phyloP scores from a whole-genome alignment of 1,140 invertebrate species.

The Drosophila orena region DNA sequence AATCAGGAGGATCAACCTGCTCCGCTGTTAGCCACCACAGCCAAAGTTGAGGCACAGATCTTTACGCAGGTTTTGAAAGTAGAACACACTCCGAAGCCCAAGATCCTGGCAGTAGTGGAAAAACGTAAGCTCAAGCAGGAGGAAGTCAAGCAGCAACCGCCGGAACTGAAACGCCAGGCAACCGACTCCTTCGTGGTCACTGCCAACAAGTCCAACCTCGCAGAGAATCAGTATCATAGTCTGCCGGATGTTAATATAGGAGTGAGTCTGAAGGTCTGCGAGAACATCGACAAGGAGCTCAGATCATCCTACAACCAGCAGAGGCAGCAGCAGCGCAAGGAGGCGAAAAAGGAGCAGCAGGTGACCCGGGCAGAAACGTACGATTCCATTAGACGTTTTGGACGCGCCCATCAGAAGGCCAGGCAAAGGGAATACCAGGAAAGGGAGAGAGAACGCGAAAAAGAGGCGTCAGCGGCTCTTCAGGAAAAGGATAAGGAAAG shows the following conservation, averaged over 20 bases:
- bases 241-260: slow-evolving; percentile 89
- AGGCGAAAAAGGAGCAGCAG: slow-evolving; percentile 53
- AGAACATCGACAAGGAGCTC: slow-evolving; percentile 88
- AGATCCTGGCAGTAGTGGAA: slow-evolving; percentile 72
- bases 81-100: slow-evolving; percentile 73
- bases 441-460: slow-evolving; percentile 51
- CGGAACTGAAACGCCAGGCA: slow-evolving; percentile 55
- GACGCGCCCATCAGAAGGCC: slow-evolving; percentile 75
- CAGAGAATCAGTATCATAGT: slow-evolving; percentile 89
- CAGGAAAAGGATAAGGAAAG: slow-evolving; percentile 26
- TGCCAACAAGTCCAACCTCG: slow-evolving; percentile 59
- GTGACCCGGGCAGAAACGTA: slow-evolving; percentile 74
- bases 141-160: slow-evolving; percentile 20
- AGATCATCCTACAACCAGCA: slow-evolving; percentile 85
- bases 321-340: slow-evolving; percentile 67
- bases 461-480: slow-evolving; percentile 28
- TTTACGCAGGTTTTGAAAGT: slow-evolving; percentile 75
- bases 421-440: slow-evolving; percentile 68
- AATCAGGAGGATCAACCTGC: slow-evolving; percentile 16
- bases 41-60: slow-evolving; percentile 46
- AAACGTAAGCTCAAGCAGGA: slow-evolving; percentile 63
- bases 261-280: slow-evolving; percentile 88
- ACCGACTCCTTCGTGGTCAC: slow-evolving; percentile 51
- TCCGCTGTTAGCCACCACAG: slow-evolving; percentile 6
- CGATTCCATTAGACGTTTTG: slow-evolving; percentile 81